Percentiles rank a stretch among this genome's conserved stretches.
These are phyloP conservation scores for Hydroisotoma schaefferi DNA, from an alignment of 2,888 invertebrate genomes.

Conservation along the genomic window DNA sequence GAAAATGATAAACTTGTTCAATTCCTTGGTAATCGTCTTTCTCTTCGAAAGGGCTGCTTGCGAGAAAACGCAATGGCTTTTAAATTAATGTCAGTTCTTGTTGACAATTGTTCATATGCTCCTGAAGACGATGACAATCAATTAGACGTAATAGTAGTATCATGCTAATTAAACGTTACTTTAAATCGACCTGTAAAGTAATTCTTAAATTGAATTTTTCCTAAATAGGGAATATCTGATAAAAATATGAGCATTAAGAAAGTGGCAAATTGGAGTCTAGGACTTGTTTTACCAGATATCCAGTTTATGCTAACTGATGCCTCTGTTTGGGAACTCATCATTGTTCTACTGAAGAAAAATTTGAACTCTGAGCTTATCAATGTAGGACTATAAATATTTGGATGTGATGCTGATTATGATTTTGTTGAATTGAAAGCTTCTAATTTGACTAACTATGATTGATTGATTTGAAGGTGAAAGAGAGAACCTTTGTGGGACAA, in stretches of 20 bases:
- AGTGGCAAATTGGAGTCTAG: constrained; percentile 5
- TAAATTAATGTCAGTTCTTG: constrained; percentile 12
- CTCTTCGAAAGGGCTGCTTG: background rate
- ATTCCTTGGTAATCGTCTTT: constrained; percentile 10
- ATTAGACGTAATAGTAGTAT: no score
- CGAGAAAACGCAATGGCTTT: constrained; percentile 1
- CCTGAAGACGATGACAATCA: no score
- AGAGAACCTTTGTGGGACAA: background rate
- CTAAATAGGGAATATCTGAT: background rate
- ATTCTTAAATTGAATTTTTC: no score
- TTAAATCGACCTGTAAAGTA: background rate
- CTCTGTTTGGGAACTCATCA: constrained; percentile 16
- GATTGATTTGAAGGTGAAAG: constrained; percentile 10
- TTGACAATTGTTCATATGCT: background rate
- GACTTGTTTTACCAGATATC: constrained; percentile 9
- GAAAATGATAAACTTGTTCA: constrained; percentile 6
- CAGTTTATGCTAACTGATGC: constrained; percentile 7
- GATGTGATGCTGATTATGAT: no score
- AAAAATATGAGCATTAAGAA: background rate
- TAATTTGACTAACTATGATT: no score
- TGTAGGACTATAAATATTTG: constrained; percentile 3
- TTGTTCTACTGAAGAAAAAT: constrained; percentile 13
- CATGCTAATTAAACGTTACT: background rate
- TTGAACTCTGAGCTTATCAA: constrained; percentile 15
- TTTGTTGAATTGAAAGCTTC: no score